These are phyloP conservation scores for Drosophila kuntzei DNA, from an alignment of 2,888 invertebrate species.

Conservation along the genomic window DNA sequence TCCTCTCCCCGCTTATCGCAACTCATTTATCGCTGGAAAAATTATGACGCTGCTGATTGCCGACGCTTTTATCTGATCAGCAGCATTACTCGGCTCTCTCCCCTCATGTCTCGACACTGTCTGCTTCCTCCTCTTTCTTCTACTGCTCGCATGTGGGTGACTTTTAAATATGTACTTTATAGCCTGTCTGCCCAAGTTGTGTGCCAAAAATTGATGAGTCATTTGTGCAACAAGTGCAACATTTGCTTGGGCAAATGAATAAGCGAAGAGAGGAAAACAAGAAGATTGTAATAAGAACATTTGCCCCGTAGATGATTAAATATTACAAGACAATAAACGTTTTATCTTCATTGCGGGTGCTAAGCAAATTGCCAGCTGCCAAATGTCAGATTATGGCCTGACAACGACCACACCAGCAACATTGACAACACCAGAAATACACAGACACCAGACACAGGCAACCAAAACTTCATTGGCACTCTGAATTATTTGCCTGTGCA, in stretches of 20 bases:
- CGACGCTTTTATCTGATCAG: slow-evolving; percentile 76
- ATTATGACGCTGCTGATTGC: slow-evolving; percentile 83
- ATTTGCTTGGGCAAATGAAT: slow-evolving; percentile 45
- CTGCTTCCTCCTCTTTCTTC: not conserved
- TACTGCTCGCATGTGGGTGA: slow-evolving; percentile 61
- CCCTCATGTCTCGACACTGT: slow-evolving; percentile 6
- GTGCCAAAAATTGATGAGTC: slow-evolving; percentile 69
- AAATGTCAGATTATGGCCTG: slow-evolving; percentile 68
- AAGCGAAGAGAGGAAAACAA: not conserved
- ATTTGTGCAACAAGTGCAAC: slow-evolving; percentile 74
- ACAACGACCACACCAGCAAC: slow-evolving; percentile 46
- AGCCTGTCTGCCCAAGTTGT: slow-evolving; percentile 37
- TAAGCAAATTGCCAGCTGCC: slow-evolving; percentile 73
- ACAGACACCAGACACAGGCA: slow-evolving; percentile 18
- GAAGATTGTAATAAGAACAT: not conserved
- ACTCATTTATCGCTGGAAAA: slow-evolving; percentile 84
- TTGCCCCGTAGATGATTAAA: slow-evolving; percentile 66
- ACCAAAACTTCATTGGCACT: slow-evolving; percentile 37
- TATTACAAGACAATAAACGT: slow-evolving; percentile 76
- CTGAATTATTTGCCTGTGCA: slow-evolving; percentile 46
- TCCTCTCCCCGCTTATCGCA: slow-evolving; percentile 75
- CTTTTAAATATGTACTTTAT: slow-evolving; percentile 56
- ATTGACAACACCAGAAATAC: slow-evolving; percentile 2
- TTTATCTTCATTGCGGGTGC: slow-evolving; percentile 76
- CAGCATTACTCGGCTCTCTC: slow-evolving; percentile 25